Evolutionary conservation across 2,797 vertebrate genomes (phyloP), one percentile per base, ranked within the genome.

Genomic region (Melanotaenia maccullochi): DNA sequence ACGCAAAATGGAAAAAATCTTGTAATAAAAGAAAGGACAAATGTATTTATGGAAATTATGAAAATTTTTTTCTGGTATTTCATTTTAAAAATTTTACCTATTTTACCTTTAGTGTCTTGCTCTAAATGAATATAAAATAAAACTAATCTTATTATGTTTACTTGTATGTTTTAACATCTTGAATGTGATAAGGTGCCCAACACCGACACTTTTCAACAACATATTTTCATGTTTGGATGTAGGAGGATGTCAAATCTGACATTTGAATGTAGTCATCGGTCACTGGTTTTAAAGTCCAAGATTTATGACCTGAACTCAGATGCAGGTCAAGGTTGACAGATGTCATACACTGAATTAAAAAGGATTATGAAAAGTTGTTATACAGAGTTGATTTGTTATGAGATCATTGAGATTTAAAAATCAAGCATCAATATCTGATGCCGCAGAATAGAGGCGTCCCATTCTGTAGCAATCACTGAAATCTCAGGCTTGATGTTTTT

Each of bases 401-500:
- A 13, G 3, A 49, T 73, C 38, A 76, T 64, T 68, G n/a, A 71
- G 12, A 69, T 55, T 28, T 78, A 70, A 64, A 83, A 85, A 85
- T 79, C 33, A 79, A 40, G 20, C 60, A 40, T 71, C 22, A 40
- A 69, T 59, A 64, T 66, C 16, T 40, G 51, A 66, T 32, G 72
- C 44, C 47, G 52, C 52, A 67, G 62, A 69, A 70, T 66, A 51
- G 59, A 85, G 73, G 71, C 70, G 81, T 47, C 42, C 42, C 54
- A 81, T 80, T 73, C 13, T 14, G 54, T 24, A 76, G 69, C 71
- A 81, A 66, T 81, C 56, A 71, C 38, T 22, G n/a, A 71, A 75
- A 80, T 76, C 35, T 78, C 60, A 85, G 66, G 71, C 77, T 72
- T 65, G 9, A 68, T 33, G 33, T 72, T 88, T 84, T 87, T 74